Evolutionary conservation across 2,888 invertebrate species (phyloP).

Genomic region (Anagyrus pseudococci): DNA sequence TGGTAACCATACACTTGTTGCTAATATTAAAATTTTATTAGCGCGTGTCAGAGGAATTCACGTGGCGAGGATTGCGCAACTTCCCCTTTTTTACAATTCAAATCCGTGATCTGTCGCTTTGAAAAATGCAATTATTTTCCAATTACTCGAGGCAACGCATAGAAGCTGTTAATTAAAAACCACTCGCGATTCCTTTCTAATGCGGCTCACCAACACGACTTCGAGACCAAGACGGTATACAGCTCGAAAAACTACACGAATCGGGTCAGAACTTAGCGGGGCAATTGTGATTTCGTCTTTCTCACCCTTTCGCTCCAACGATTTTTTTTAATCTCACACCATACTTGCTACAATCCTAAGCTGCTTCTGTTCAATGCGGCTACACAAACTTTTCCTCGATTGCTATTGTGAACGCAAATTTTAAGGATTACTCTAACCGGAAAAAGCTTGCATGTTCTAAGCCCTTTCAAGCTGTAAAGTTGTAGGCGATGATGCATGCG

Average conservation of each 20-base stretch:
- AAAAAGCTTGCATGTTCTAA: background rate
- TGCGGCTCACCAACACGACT: background rate
- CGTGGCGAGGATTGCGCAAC: background rate
- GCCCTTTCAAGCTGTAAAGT: background rate
- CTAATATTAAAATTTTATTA: background rate
- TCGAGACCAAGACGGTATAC: background rate
- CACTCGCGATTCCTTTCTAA: background rate
- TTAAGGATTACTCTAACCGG: too few species aligned
- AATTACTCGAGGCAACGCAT: background rate
- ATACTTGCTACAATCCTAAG: too few species aligned
- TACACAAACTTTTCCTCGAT: background rate
- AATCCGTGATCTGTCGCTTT: background rate
- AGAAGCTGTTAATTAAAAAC: background rate
- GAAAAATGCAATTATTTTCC: background rate
- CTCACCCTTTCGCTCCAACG: slow-evolving; percentile 49
- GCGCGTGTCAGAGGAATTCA: background rate
- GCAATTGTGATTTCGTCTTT: slow-evolving; percentile 49
- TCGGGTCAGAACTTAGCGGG: slow-evolving; percentile 52
- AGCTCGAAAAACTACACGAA: slow-evolving; percentile 37
- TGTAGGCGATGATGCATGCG: background rate
- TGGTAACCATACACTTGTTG: background rate
- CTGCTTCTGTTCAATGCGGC: background rate
- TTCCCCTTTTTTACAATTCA: background rate
- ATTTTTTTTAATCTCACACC: slow-evolving; percentile 47
- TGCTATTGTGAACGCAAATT: background rate